A percentile compares a stretch with the other conserved stretches of the same genome.
phyloP scores from a whole-genome alignment of 1,140 invertebrate species.

The Hyles vespertilio region DNA sequence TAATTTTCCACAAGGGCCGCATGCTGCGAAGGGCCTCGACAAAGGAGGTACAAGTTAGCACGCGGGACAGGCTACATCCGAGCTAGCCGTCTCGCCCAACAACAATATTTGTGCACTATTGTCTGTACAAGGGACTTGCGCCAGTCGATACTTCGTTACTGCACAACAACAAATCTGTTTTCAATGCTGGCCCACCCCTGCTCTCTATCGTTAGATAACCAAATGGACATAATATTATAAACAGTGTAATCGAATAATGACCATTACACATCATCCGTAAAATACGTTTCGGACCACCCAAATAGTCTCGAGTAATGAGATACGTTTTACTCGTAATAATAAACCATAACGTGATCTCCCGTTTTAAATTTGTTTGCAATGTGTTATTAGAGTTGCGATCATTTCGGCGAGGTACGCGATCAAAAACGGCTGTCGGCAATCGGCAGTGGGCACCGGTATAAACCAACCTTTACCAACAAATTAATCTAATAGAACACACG shows the following conservation, averaged over 20 bases:
- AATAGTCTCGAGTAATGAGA: neutral
- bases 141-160: too few relatives aligned
- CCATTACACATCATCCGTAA: conserved; percentile 2
- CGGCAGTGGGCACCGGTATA: too few relatives aligned
- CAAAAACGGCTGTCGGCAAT: too few relatives aligned
- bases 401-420: too few relatives aligned
- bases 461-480: too few relatives aligned
- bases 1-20: conserved; percentile 41
- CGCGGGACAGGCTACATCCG: conserved; percentile 37
- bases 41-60: conserved; percentile 10
- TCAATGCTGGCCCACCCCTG: neutral
- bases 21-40: conserved; percentile 37
- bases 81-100: conserved; percentile 24
- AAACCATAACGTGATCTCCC: conserved; percentile 48
- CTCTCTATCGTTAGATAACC: conserved; percentile 6
- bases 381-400: too few relatives aligned
- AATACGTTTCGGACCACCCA: conserved; percentile 9
- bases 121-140: neutral
- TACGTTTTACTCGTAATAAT: conserved; percentile 16
- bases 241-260: conserved; percentile 8
- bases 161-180: too few relatives aligned
- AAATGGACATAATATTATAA: conserved; percentile 7
- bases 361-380: conserved; percentile 8
- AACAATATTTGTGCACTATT: conserved; percentile 17
- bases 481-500: too few relatives aligned